Evolutionary conservation across 2,888 invertebrate genomes (phyloP).

Genomic region (Terebella lapidaria): DNA sequence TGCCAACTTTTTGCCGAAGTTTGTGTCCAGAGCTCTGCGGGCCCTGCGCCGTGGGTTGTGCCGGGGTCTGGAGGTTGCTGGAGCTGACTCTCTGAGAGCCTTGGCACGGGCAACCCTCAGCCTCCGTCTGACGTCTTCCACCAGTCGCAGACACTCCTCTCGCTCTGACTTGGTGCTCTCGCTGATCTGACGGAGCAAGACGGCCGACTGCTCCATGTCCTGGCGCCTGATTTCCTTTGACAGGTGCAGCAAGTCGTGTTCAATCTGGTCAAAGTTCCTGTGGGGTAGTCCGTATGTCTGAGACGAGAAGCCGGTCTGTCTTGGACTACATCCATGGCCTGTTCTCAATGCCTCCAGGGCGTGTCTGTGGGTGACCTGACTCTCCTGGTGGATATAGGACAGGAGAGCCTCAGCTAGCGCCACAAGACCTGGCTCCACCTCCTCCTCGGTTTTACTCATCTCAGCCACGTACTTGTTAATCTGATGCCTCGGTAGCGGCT

Average conservation of each 20-base stretch:
- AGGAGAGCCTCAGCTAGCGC: not conserved
- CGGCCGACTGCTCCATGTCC: not conserved
- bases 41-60: not conserved
- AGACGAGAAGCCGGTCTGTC: too few relatives aligned
- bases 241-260: constrained; percentile 3
- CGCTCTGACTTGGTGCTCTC: constrained; percentile 7
- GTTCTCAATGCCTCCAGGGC: not conserved
- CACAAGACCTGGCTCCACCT: not conserved
- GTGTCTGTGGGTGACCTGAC: constrained; percentile 3
- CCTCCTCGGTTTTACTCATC: not conserved
- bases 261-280: constrained; percentile 3
- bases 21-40: not conserved
- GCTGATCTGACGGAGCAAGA: not conserved
- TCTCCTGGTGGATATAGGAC: constrained; percentile 1
- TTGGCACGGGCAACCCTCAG: not conserved
- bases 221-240: not conserved
- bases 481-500: constrained; percentile 1
- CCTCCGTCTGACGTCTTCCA: not conserved
- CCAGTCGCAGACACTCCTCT: constrained; percentile 1
- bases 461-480: not conserved
- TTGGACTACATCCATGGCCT: too few relatives aligned
- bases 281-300: not conserved
- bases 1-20: not conserved
- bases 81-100: not conserved
- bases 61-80: not conserved